Percentiles rank a stretch among this genome's conserved stretches.
Evolutionary conservation across 1,140 invertebrate species (phyloP).

Genomic region (Agrypnia vestita): DNA sequence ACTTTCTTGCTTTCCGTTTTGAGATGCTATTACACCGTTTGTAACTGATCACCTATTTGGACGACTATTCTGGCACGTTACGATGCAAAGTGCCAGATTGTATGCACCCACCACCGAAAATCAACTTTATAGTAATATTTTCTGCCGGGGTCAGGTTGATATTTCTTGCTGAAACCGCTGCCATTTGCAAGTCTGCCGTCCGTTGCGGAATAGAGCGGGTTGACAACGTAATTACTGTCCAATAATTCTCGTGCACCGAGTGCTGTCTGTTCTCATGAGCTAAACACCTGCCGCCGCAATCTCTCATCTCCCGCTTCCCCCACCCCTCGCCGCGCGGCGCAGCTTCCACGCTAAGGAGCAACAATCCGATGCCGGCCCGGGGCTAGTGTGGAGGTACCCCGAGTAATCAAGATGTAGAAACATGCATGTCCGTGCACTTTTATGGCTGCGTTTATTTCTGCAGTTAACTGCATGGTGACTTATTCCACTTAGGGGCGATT

Average conservation of each 20-base stretch:
- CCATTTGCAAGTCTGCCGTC: neutral
- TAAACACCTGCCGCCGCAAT: slow-evolving; percentile 14
- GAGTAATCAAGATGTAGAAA: slow-evolving; percentile 20
- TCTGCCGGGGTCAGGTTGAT: too few species aligned
- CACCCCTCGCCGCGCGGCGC: neutral
- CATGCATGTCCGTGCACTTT: neutral
- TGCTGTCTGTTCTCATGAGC: neutral
- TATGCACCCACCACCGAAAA: too few species aligned
- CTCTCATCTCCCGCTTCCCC: neutral
- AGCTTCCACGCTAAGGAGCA: slow-evolving; percentile 5
- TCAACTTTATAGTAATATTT: too few species aligned
- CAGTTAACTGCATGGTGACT: neutral
- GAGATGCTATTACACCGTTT: too few species aligned
- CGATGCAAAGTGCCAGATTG: too few species aligned
- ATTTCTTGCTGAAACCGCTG: too few species aligned
- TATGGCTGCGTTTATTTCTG: neutral
- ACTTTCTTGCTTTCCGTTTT: too few species aligned
- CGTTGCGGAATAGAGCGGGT: neutral
- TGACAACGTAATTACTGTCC: neutral
- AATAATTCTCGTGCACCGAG: neutral
- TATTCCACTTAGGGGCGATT: neutral
- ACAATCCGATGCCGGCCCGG: slow-evolving; percentile 11
- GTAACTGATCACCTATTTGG: too few species aligned
- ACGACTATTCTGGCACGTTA: too few species aligned
- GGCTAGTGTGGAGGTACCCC: neutral